Base-by-base conservation (phyloP, 2,888 invertebrate species). In the Ganaspis brasiliensis region DNA sequence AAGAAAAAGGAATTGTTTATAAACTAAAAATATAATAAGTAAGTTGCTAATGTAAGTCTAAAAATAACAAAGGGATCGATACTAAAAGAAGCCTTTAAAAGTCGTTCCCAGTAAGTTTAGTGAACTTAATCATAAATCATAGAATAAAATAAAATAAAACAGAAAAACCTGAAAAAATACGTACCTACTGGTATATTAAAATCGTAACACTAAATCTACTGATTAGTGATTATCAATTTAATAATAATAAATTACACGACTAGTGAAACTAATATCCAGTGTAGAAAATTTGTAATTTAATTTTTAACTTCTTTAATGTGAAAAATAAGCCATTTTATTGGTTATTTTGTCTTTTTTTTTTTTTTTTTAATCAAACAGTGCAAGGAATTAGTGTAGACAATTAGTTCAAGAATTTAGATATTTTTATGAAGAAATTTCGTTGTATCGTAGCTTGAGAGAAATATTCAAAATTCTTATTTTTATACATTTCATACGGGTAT, bases 1-100 rank as follows among this genome's bases (percentile, higher is more conserved):
- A 77, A 73, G 14, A 73, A 74, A 74, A 57, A 63, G 71, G 59
- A 21, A 79, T 55, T 70, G 40, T 55, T 37, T 57, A 31, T 40
- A 40, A 63, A 52, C n/a, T 49, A 12, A 72, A 59, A 19, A 73
- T 49, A 19, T n/a, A 72, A 56, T 6, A 49, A 9, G 16, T 52
- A n/a, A 78, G 59, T 56, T 35, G 70, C 55, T 70, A 26, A 49
- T 67, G 10, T 45, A 24, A 40, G 45, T 45, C 21, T 24, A 21
- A 63, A 12, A 10, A 67, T 67, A 49, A n/a, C 21, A 67, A 67
- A 9, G 45, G 67, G 24, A 67, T 67, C 67, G 67, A 67, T 67
- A 24, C 45, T 76, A 78, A 76, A 74, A 75, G 75, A 76, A 72
- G 67, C 67, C 67, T 67, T 67, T 26, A 49, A 67, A 67, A 45